phyloP scores from a whole-genome alignment of 1,140 invertebrate genomes.

The Nasonia vitripennis region DNA sequence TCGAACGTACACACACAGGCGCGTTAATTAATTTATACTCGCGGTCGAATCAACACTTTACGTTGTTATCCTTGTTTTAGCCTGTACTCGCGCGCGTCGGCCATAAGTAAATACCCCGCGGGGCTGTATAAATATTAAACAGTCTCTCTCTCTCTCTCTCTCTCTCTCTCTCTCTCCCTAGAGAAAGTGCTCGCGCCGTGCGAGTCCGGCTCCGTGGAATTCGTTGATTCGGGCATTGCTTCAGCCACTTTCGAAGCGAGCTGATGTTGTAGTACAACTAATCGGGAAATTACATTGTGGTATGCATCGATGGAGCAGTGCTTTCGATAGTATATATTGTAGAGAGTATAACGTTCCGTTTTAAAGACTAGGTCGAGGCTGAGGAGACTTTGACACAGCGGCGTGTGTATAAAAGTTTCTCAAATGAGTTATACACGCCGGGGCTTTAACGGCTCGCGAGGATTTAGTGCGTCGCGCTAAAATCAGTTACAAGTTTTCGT shows the following conservation, averaged over 20 bases:
- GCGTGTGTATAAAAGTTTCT: neutral
- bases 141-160: neutral
- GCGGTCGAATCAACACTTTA: neutral
- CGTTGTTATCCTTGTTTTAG: neutral
- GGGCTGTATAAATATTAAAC: slow-evolving; percentile 30
- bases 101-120: slow-evolving; percentile 28
- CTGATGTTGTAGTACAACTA: neutral
- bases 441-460: slow-evolving; percentile 1
- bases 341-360: too few relatives aligned
- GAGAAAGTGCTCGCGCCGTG: neutral
- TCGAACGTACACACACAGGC: neutral
- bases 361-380: too few relatives aligned
- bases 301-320: too few relatives aligned
- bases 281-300: neutral
- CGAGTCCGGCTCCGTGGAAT: neutral
- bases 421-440: slow-evolving; percentile 16
- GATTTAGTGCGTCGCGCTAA: slow-evolving; percentile 28
- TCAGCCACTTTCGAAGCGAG: slow-evolving; percentile 13
- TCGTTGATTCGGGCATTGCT: slow-evolving; percentile 25
- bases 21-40: neutral
- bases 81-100: neutral
- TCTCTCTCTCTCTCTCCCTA: neutral
- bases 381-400: neutral
- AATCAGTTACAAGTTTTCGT: slow-evolving; percentile 20
- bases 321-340: too few relatives aligned